These are phyloP conservation scores for Meloidogyne floridensis DNA, from an alignment of 1,140 invertebrate species.

Conservation along the genomic window DNA sequence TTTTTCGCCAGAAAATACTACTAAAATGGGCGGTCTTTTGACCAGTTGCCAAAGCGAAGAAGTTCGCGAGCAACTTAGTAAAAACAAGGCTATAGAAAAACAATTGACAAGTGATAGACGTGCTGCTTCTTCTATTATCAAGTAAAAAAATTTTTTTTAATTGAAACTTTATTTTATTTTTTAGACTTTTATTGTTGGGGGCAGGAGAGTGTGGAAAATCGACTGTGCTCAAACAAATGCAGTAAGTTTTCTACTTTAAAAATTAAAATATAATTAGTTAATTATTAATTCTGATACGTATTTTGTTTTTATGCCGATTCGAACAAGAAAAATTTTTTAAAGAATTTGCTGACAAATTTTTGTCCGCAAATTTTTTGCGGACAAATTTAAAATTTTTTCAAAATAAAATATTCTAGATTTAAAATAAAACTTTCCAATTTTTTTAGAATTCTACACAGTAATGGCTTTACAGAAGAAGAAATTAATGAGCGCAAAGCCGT, in stretches of 20 bases:
- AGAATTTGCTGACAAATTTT: too few species aligned
- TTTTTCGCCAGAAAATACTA: too few species aligned
- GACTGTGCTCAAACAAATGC: constrained; percentile 58
- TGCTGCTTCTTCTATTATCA: constrained; percentile 50
- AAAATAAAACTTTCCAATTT: constrained; percentile 24
- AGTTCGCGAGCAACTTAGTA: constrained; percentile 54
- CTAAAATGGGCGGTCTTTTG: constrained; percentile 34
- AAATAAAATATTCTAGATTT: background rate
- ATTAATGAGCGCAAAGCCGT: constrained; percentile 78
- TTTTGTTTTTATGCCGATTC: too few species aligned
- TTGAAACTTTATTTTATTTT: background rate
- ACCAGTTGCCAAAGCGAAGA: constrained; percentile 53
- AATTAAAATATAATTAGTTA: too few species aligned
- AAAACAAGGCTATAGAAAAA: constrained; percentile 54
- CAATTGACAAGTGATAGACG: constrained; percentile 51
- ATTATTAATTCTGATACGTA: too few species aligned
- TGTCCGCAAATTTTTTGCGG: too few species aligned
- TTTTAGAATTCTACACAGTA: constrained; percentile 84
- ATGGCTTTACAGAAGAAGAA: constrained; percentile 88
- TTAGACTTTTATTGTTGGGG: constrained; percentile 35
- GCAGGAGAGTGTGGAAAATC: constrained; percentile 59
- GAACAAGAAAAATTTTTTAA: too few species aligned
- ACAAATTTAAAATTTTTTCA: constrained; percentile 12
- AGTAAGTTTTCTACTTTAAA: constrained; percentile 18
- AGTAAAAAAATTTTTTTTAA: constrained; percentile 7